phyloP scores from a whole-genome alignment of 1,140 invertebrate genomes.

The Glossosoma conforme region DNA sequence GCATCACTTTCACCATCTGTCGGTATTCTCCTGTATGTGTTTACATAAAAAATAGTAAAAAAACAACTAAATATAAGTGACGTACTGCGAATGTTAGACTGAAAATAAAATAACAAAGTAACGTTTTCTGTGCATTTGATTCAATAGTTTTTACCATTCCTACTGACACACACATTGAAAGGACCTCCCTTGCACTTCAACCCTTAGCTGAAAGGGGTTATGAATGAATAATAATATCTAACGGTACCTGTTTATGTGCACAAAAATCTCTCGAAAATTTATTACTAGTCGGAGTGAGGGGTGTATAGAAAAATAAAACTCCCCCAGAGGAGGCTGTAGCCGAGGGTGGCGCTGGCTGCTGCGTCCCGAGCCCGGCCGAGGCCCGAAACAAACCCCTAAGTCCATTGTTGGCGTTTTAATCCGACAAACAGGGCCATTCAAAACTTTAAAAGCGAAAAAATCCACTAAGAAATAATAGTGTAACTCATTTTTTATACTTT shows the following conservation, averaged over 20 bases:
- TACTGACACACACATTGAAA: too few species aligned
- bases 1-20: too few species aligned
- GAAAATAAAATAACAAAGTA: too few species aligned
- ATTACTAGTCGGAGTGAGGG: conserved; percentile 19
- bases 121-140: too few species aligned
- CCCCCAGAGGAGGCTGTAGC: conserved; percentile 14
- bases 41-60: too few species aligned
- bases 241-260: conserved; percentile 31
- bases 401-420: conserved; percentile 31
- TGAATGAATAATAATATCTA: conserved; percentile 31
- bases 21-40: too few species aligned
- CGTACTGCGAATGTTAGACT: too few species aligned
- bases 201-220: conserved; percentile 25
- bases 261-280: conserved; percentile 32
- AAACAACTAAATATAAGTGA: too few species aligned
- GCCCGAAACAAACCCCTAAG: conserved; percentile 19
- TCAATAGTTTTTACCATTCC: too few species aligned
- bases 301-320: conserved; percentile 29
- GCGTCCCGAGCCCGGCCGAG: too few species aligned
- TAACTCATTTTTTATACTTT: conserved; percentile 31
- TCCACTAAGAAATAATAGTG: conserved; percentile 21
- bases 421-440: conserved; percentile 31
- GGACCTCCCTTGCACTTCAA: conserved; percentile 19
- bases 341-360: not conserved
- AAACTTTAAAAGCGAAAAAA: conserved; percentile 30